Conservation (phyloP, 2,113 vertebrate genomes). For the Taxidea taxus region DNA sequence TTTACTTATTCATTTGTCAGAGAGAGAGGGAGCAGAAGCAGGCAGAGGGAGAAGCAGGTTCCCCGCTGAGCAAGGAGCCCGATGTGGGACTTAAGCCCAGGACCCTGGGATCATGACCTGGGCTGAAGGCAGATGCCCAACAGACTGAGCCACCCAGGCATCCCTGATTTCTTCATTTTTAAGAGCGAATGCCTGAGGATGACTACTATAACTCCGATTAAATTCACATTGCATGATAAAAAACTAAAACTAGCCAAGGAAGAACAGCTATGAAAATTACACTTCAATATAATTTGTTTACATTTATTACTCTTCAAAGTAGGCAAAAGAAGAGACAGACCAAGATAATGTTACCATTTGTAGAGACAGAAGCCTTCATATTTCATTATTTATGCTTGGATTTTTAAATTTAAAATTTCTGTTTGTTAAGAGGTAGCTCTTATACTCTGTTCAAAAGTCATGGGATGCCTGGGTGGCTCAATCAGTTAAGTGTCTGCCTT, state of each 20-base stretch:
- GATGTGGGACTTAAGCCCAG: too few species aligned
- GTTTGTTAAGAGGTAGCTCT: neutral
- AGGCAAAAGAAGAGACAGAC: conserved; percentile 12
- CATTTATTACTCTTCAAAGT: conserved; percentile 35
- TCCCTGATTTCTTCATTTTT: neutral
- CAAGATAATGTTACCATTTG: conserved; percentile 21
- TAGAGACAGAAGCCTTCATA: neutral
- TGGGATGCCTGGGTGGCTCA: neutral
- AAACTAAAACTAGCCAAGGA: conserved; percentile 11
- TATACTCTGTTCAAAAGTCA: conserved; percentile 19
- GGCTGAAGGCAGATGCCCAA: too few species aligned
- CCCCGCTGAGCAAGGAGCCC: too few species aligned
- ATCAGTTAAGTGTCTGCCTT: neutral
- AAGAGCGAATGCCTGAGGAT: neutral
- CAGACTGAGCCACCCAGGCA: too few species aligned
- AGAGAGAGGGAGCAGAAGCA: too few species aligned
- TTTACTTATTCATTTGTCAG: too few species aligned
- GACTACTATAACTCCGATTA: neutral
- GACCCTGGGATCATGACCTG: too few species aligned
- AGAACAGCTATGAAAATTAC: neutral
- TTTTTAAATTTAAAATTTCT: conserved; percentile 4
- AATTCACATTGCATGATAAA: neutral
- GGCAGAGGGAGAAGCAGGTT: too few species aligned
- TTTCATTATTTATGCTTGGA: conserved; percentile 22
- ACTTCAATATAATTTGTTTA: neutral